Base-by-base conservation (phyloP, 2,888 invertebrate species). In the Calliphora vomitoria region DNA sequence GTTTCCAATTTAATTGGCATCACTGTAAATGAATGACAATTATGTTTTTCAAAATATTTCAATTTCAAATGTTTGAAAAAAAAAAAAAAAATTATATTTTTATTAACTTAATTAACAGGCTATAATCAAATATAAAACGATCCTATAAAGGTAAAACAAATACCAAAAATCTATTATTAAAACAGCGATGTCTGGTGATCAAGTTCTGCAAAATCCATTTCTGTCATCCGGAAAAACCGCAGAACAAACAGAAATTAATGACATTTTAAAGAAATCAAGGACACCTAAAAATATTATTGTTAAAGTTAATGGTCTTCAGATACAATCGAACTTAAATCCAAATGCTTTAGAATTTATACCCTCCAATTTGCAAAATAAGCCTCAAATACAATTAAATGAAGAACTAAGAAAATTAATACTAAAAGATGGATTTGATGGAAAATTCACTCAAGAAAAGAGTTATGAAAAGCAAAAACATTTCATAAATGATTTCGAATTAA, bases 321-420 rank as follows among this genome's bases (percentile, higher is more conserved):
- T 88, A 25, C 74, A 81, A 68, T 90, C 90, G 5, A 89, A 87
- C 62, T 71, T 90, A 78, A 90, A 90, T 88, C 90, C 90, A 18
- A 80, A 88, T 60, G 90, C 90, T 13, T 87, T 88, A 55, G 90
- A 90, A 41, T 90, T 90, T 55, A 84, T 88, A 84, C 90, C 90
- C 1, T 74, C 82, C 11, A 82, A 88, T 74, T 31, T 89, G 15
- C 66, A 58, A 64, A 82, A 68, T 11, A 44, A 31, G 0, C 20
- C 62, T 20, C 53, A 53, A 31, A 13, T 20, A 11, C 8, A 8
- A n/a, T 47, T 68, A 5, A 68, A 58, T n/a, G 58, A 41, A 20
- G 20, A 20, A 8, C 20, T 41, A 25, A 53, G 64, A 31, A 53
- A n/a, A 50, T 71, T 11, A 1, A 25, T 58, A 13, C 2, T 55